These are phyloP conservation scores for Polyommatus iphigenia DNA, from an alignment of 2,888 invertebrate species.

Conservation along the genomic window DNA sequence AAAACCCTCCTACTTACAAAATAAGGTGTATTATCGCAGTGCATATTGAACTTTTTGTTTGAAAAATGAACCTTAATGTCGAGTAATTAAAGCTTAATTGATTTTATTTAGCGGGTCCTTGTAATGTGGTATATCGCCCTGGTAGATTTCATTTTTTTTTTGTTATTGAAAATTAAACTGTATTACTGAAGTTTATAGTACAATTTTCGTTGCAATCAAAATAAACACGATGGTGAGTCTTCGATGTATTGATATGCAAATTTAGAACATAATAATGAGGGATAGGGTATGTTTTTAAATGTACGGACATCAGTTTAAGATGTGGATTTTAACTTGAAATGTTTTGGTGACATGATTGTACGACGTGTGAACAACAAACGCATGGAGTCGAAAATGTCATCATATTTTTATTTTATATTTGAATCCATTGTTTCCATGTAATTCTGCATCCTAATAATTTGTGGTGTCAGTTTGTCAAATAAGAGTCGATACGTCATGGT, in stretches of 20 bases:
- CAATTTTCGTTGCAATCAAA: conserved; percentile 36
- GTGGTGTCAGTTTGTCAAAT: not conserved
- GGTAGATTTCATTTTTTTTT: conserved; percentile 1
- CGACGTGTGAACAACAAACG: conserved; percentile 51
- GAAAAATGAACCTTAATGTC: conserved; percentile 43
- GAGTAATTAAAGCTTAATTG: conserved; percentile 41
- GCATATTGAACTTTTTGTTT: not conserved
- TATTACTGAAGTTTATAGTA: conserved; percentile 1
- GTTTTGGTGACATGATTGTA: conserved; percentile 78
- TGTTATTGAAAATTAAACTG: conserved; percentile 34
- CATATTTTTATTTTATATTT: not conserved
- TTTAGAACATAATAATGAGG: conserved; percentile 45
- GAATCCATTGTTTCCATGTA: not conserved
- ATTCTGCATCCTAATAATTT: not conserved
- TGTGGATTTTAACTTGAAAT: conserved; percentile 67
- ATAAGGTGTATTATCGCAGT: conserved; percentile 25
- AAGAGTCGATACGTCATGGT: not conserved
- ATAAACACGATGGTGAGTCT: conserved; percentile 30
- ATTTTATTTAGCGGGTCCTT: conserved; percentile 31
- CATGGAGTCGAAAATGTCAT: conserved; percentile 48
- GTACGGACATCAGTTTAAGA: conserved; percentile 43
- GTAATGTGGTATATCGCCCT: conserved; percentile 18
- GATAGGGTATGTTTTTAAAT: conserved; percentile 45
- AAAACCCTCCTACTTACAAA: not conserved
- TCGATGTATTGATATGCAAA: conserved; percentile 49